A percentile compares a stretch with the other conserved stretches of the same genome.
phyloP scores from a whole-genome alignment of 2,888 invertebrate species.

The Nemotelus pantherinus region DNA sequence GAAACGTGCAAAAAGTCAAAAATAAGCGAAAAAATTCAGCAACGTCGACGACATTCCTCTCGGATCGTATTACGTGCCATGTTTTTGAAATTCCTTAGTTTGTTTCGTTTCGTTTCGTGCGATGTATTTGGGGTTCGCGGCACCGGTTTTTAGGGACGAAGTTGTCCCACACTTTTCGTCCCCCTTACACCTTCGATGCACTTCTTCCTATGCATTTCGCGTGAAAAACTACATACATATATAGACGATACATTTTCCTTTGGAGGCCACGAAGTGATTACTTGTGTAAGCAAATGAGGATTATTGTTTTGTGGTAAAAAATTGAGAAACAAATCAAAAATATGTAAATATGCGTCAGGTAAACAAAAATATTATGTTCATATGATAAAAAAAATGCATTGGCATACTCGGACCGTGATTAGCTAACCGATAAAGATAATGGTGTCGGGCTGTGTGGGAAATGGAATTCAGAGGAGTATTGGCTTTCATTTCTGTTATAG shows the following conservation, averaged over 20 bases:
- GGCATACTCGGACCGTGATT: too few relatives aligned
- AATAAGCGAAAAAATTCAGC: conserved; percentile 17
- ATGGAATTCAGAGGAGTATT: too few relatives aligned
- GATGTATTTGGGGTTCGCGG: neutral
- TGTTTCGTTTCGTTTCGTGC: neutral
- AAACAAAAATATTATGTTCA: too few relatives aligned
- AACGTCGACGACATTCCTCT: conserved; percentile 41
- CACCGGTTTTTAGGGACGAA: conserved; percentile 1
- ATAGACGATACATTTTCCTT: neutral
- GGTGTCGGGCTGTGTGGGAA: too few relatives aligned
- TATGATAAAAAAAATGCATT: too few relatives aligned
- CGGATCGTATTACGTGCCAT: conserved; percentile 43
- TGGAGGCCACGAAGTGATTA: neutral
- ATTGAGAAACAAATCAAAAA: too few relatives aligned
- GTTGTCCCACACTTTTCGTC: neutral
- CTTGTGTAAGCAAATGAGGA: too few relatives aligned
- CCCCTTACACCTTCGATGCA: neutral
- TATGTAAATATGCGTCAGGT: too few relatives aligned
- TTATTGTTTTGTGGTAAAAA: too few relatives aligned
- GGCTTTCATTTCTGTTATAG: too few relatives aligned
- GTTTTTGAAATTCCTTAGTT: conserved; percentile 38
- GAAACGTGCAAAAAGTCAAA: conserved; percentile 12
- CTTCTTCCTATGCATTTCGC: neutral
- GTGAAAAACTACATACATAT: neutral
- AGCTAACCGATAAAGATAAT: too few relatives aligned